A percentile compares a stretch with the other conserved stretches of the same genome.
phyloP scores from a whole-genome alignment of 2,797 vertebrate genomes.

The Serranus cabrilla region DNA sequence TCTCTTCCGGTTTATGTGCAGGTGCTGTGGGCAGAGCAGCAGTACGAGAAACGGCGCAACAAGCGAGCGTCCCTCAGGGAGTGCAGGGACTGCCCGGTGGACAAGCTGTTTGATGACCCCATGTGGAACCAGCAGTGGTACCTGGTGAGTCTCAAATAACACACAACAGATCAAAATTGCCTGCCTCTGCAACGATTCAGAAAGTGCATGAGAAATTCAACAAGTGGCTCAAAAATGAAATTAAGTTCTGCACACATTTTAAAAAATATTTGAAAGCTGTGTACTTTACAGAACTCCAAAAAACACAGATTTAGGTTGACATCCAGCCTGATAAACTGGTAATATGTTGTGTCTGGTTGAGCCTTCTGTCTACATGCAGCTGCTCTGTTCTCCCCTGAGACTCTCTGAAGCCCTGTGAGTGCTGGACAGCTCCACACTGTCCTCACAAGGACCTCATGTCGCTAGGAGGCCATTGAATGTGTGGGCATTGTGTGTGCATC shows the following conservation, averaged over 20 bases:
- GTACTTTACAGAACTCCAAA: background rate
- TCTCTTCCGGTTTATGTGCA: constrained; percentile 58
- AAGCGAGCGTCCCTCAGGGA: constrained; percentile 87
- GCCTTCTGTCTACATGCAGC: constrained; percentile 45
- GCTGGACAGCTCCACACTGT: constrained; percentile 36
- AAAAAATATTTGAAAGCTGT: constrained; percentile 13
- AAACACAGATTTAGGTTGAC: constrained; percentile 17
- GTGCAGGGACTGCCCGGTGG: constrained; percentile 86
- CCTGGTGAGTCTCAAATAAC: constrained; percentile 88
- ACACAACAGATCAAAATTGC: background rate
- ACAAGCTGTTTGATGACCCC: constrained; percentile 95
- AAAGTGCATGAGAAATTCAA: background rate
- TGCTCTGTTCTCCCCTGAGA: constrained; percentile 35
- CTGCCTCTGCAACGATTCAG: background rate
- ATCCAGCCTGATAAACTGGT: constrained; percentile 17
- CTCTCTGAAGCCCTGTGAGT: background rate
- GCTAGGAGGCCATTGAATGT: background rate
- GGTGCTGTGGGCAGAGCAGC: constrained; percentile 98
- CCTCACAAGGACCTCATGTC: background rate
- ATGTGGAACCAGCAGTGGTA: constrained; percentile 99
- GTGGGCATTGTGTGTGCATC: background rate
- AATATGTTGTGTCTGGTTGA: constrained; percentile 30
- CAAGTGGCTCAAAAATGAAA: constrained; percentile 5
- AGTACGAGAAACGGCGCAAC: constrained; percentile 92
- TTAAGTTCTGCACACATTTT: background rate